phyloP scores from a whole-genome alignment of 1,140 invertebrate genomes.

The Drosophila tani region DNA sequence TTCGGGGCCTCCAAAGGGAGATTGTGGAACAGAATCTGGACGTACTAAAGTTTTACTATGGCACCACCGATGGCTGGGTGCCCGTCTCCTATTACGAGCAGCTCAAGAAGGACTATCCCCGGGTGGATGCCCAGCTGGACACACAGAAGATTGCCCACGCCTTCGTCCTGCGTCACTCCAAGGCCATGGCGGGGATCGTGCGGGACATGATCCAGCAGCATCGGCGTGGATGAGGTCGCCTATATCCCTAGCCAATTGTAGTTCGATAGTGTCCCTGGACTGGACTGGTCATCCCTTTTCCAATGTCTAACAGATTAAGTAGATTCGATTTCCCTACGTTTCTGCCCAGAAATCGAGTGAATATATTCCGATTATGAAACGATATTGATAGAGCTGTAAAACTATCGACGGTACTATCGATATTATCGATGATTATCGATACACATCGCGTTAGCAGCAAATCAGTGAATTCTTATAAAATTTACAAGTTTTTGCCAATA shows the following conservation, averaged over 20 bases:
- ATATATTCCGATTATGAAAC: neutral
- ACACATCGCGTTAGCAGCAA: too few relatives aligned
- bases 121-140: slow-evolving; percentile 88
- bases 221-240: slow-evolving; percentile 22
- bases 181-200: slow-evolving; percentile 88
- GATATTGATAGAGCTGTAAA: neutral
- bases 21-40: slow-evolving; percentile 86
- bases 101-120: slow-evolving; percentile 87
- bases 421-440: too few relatives aligned
- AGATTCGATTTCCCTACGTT: neutral
- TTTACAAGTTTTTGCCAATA: too few relatives aligned
- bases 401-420: too few relatives aligned
- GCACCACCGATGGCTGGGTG: slow-evolving; percentile 90
- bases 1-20: slow-evolving; percentile 87
- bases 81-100: slow-evolving; percentile 89
- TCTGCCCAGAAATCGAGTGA: neutral
- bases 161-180: slow-evolving; percentile 89
- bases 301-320: neutral
- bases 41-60: slow-evolving; percentile 91
- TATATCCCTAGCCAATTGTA: neutral
- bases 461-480: too few relatives aligned
- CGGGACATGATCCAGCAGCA: slow-evolving; percentile 86
- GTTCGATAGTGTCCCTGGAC: slow-evolving; percentile 1
- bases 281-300: neutral
- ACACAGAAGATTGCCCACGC: slow-evolving; percentile 89